phyloP scores from a whole-genome alignment of 1,140 invertebrate genomes.

The Pseudoatta argentina region DNA sequence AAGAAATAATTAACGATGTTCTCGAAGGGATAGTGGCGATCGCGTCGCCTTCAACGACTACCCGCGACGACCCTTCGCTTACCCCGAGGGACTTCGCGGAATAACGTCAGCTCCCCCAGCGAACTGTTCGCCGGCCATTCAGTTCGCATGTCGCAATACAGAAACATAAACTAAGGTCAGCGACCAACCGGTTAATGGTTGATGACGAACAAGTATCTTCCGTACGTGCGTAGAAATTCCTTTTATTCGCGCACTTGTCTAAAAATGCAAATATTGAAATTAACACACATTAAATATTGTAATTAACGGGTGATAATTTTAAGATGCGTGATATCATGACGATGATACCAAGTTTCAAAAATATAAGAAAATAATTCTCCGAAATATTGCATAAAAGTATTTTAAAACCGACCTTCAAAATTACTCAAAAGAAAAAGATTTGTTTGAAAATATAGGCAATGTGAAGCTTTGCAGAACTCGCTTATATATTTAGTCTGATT shows the following conservation, averaged over 20 bases:
- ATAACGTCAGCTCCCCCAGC: constrained; percentile 78
- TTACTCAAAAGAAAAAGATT: neutral
- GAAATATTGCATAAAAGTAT: neutral
- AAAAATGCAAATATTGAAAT: neutral
- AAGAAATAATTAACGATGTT: constrained; percentile 84
- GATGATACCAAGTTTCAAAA: neutral
- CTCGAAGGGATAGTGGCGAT: constrained; percentile 84
- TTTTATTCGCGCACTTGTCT: neutral
- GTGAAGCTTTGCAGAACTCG: neutral
- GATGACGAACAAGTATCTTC: constrained; percentile 54
- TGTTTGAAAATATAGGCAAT: neutral
- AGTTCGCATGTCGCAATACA: constrained; percentile 75
- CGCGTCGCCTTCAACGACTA: constrained; percentile 78
- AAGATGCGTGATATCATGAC: neutral
- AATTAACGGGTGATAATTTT: neutral
- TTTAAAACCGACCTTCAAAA: neutral
- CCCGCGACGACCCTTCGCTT: constrained; percentile 66
- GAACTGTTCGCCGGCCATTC: constrained; percentile 72
- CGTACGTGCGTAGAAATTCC: constrained; percentile 4
- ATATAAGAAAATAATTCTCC: neutral
- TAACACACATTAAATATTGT: neutral
- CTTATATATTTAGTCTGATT: constrained; percentile 6
- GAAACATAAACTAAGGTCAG: constrained; percentile 32
- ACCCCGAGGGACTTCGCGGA: constrained; percentile 80
- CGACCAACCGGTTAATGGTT: constrained; percentile 49